Base-by-base conservation (phyloP, 2,888 invertebrate genomes). In the Fragum sueziense region DNA sequence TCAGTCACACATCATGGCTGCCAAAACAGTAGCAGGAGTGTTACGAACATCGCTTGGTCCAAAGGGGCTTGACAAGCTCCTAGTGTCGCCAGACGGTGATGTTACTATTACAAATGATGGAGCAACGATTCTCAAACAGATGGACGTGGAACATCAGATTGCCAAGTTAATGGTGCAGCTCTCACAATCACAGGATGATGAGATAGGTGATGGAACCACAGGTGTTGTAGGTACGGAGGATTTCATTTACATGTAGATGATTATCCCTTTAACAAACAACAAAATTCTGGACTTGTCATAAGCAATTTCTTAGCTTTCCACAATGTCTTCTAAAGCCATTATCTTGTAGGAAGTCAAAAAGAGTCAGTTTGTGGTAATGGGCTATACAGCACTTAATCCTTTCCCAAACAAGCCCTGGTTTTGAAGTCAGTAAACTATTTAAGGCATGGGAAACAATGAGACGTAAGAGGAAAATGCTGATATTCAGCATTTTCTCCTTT, bases 171-270 rank as follows among this genome's bases (percentile, higher is more conserved):
- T 99, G 95, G 99, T 99, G 31, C 98, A 99, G 93, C 94, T 99
- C 78, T 98, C 98, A 33, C 98, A 99, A 93, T 98, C 99, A 75
- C 99, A 99, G 93, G 99, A 99, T 93, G 98, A 99, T 94, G 99
- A 99, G 94, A 99, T 99, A 90, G 99, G 99, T 52, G 99, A 99
- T 94, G 99, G 99, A 67, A 99, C 99, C 0, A 99, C 99, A 11
- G 99, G 99, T 17, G 99, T 99, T 87, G 99, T 99, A 75, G 95
- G 95, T 95, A 88, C 78, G 91, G n/a, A 14, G n/a, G n/a, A 17
- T 17, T 9, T 11, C 41, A 11, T 41, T 41, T n/a, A n/a, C 11
- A 54, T 11, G 4, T 27, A 27, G 25, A 27, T 9, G 29, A 11
- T 6, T 25, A 59, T 27, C 20, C 59, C 59, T 59, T 59, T 59